Base-by-base conservation (phyloP, 2,113 vertebrate species). In the Ptilorrhoa leucosticta region DNA sequence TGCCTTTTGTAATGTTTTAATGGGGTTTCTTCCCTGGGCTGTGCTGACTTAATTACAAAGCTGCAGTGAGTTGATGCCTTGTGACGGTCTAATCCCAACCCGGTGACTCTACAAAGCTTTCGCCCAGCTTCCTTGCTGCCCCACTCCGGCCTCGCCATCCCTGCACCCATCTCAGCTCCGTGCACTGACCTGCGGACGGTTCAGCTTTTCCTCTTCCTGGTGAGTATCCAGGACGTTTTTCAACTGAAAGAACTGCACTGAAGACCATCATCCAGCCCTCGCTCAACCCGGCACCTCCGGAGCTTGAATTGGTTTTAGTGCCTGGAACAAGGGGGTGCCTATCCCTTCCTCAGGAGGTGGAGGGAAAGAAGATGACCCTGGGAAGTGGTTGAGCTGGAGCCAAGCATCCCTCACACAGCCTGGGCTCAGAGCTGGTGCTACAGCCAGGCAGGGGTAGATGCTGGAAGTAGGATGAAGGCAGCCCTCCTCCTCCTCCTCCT, bases 51-150 rank as follows among this genome's bases (percentile, higher is more conserved):
- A 97, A 96, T 97, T 96, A 94, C 91, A 98, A 98, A 98, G 94
- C 97, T 95, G 97, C 78, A 65, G 58, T 98, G 96, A 97, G 97
- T 98, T 96, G 98, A 98, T 98, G 98, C 98, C 98, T 97, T 97
- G 98, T 99, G 99, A 99, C 98, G 97, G 87, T 93, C 96, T 99
- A 99, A 99, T 99, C 98, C 98, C 88, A 87, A 95, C 95, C 97
- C 78, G 95, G 98, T 98, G 96, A 96, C 95, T 64, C 96, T 98
- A 98, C 98, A 98, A 98, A 98, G 96, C 97, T 97, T 93, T 97
- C 39, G 1, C 70, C 54, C 15, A 0, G 71, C 33, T 79, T 72
- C 87, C 82, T 68, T 9, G 15, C 83, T 53, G 72, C 87, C 83
- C 54, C 90, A 96, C 84, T 96, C 90, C 2, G 9, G 81, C 80